phyloP scores from a whole-genome alignment of 2,888 invertebrate genomes.

The Cyclophora albipunctata region DNA sequence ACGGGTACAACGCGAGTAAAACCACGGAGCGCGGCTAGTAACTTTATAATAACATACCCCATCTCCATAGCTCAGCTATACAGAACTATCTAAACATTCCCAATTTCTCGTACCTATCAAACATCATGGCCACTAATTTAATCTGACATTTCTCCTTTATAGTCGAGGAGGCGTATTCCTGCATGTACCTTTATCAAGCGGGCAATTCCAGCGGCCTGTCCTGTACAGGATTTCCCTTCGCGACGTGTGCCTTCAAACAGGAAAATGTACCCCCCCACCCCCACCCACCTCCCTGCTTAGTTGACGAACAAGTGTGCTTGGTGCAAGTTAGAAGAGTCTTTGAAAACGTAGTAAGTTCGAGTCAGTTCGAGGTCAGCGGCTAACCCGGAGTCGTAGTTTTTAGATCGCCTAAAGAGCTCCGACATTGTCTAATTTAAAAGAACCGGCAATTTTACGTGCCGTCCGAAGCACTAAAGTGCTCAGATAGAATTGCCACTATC shows the following conservation, averaged over 20 bases:
- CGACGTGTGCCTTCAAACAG: slow-evolving; percentile 74
- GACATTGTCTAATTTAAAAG: no score
- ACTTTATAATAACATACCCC: not conserved
- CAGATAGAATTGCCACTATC: no score
- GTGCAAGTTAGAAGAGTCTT: slow-evolving; percentile 21
- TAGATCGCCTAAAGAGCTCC: no score
- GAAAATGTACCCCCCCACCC: slow-evolving; percentile 58
- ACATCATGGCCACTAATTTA: slow-evolving; percentile 15
- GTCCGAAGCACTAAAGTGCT: no score
- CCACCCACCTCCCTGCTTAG: slow-evolving; percentile 54
- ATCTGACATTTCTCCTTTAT: slow-evolving; percentile 14
- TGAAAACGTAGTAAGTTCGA: no score
- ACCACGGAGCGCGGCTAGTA: no score
- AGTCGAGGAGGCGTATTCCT: slow-evolving; percentile 30
- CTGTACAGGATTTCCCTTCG: slow-evolving; percentile 72
- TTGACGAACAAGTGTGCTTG: slow-evolving; percentile 48
- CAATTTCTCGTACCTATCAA: not conserved
- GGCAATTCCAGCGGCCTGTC: slow-evolving; percentile 72
- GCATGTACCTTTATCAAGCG: slow-evolving; percentile 47
- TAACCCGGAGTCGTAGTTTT: no score
- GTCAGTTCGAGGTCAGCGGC: no score
- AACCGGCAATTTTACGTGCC: no score
- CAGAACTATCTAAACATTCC: no score
- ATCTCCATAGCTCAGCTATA: not conserved
- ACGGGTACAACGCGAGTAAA: no score